Base-by-base conservation (phyloP, 2,797 vertebrate species). In the Clarias platycephalus region DNA sequence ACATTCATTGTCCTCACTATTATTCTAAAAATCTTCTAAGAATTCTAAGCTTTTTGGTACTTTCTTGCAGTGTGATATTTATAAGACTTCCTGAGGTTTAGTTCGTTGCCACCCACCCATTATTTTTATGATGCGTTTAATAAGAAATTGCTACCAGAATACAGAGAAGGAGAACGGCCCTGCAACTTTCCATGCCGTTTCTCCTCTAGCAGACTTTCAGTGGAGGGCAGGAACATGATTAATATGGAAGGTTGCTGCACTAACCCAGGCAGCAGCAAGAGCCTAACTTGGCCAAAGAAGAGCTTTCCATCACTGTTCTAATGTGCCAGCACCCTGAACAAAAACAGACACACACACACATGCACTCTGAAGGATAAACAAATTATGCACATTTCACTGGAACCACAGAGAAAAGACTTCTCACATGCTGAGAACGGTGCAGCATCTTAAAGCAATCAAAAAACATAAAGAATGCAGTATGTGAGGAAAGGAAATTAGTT, bases 391-490 rank as follows among this genome's bases (percentile, higher is more conserved):
- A 84, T 86, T 88, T 77, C 62, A 37, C 20, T 72, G 28, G 64
- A 78, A 74, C 81, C 74, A 53, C 83, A 79, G 64, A 88, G 83
- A 84, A 77, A 87, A 53, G 72, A 44, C 57, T 79, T 86, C 76
- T 80, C 55, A 86, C 68, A 72, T 68, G 71, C 53, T 63, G 57
- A 80, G 72, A 76, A 44, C 34, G 72, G 34, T 71, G 86, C 79
- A 87, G 80, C 86, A 88, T 89, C 87, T 87, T 89, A 85, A 85
- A 89, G 82, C 74, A 85, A 89, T 89, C 85, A 40, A 88, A 24
- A 80, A 70, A 66, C 71, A 85, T 86, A 70, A 82, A 40, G 76
- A 70, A 86, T 75, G 84, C 68, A 85, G 26, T 86, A 60, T 83
- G 31, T 64, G 78, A 44, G 81, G 80, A 58, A 82, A 84, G 63